Percentiles rank a stretch among this genome's conserved stretches.
phyloP scores from a whole-genome alignment of 2,113 vertebrate species.

The Stomatorhinus ivindoensis region DNA sequence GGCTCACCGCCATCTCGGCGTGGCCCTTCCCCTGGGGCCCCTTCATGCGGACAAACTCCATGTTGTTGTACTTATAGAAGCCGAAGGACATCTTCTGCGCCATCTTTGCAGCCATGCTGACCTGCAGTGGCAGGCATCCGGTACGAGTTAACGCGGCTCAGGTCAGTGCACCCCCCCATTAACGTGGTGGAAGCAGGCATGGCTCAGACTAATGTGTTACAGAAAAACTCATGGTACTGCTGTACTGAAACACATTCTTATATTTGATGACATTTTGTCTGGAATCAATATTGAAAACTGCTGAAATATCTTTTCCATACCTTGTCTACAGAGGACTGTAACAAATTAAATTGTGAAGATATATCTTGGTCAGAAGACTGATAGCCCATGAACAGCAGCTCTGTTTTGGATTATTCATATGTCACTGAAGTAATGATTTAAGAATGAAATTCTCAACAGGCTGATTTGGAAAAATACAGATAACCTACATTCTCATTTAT shows the following conservation, averaged over 20 bases:
- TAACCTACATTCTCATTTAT: not conserved
- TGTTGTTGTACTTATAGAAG: conserved; percentile 96
- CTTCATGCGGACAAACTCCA: conserved; percentile 99
- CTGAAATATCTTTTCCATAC: not conserved
- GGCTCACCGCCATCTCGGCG: conserved; percentile 93
- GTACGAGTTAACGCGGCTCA: not conserved
- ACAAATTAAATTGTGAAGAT: not conserved
- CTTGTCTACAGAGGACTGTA: not conserved
- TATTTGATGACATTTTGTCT: not conserved
- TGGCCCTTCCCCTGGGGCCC: conserved; percentile 97
- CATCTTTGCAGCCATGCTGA: conserved; percentile 95
- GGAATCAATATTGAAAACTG: not conserved
- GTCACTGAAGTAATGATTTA: not conserved
- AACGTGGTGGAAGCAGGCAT: not conserved
- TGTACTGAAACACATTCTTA: not conserved
- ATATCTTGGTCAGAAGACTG: not conserved
- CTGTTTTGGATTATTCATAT: not conserved
- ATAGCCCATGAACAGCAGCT: not conserved
- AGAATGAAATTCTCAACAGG: not conserved
- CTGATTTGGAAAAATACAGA: not conserved
- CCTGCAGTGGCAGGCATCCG: conserved; percentile 53
- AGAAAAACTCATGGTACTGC: not conserved
- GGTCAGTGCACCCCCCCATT: not conserved
- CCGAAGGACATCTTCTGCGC: conserved; percentile 96
- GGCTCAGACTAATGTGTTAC: not conserved